These are phyloP conservation scores for Nineta flava DNA, from an alignment of 2,888 invertebrate species.

Conservation along the genomic window DNA sequence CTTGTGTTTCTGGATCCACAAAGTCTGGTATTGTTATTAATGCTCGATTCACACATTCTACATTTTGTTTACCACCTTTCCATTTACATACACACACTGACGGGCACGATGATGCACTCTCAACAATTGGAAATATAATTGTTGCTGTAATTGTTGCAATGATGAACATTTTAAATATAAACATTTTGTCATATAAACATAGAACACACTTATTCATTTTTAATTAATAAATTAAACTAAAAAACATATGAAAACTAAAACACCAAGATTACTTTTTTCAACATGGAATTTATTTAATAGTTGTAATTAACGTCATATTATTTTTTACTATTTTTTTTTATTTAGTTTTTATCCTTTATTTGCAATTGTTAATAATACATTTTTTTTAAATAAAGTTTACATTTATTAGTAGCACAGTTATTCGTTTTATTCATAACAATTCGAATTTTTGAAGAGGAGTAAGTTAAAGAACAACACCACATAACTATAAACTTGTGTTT, in stretches of 20 bases:
- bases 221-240: too few species aligned
- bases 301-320: conserved; percentile 3
- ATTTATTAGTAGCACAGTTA: too few species aligned
- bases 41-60: conserved; percentile 72
- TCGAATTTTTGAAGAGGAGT: too few species aligned
- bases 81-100: conserved; percentile 78
- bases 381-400: too few species aligned
- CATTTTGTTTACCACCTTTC: conserved; percentile 87
- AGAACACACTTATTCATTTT: too few species aligned
- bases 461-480: too few species aligned
- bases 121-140: conserved; percentile 12
- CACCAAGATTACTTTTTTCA: neutral
- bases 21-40: conserved; percentile 73
- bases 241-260: too few species aligned
- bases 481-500: too few species aligned
- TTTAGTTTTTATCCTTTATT: neutral
- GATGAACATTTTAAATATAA: neutral
- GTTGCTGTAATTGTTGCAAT: conserved; percentile 10
- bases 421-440: too few species aligned
- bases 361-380: too few species aligned
- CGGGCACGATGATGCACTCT: conserved; percentile 37
- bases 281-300: conserved; percentile 1
- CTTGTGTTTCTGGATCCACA: conserved; percentile 79
- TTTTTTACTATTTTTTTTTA: neutral
- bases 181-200: neutral